Conservation (phyloP, 2,888 invertebrate genomes). For the Sarcophaga subvicina region DNA sequence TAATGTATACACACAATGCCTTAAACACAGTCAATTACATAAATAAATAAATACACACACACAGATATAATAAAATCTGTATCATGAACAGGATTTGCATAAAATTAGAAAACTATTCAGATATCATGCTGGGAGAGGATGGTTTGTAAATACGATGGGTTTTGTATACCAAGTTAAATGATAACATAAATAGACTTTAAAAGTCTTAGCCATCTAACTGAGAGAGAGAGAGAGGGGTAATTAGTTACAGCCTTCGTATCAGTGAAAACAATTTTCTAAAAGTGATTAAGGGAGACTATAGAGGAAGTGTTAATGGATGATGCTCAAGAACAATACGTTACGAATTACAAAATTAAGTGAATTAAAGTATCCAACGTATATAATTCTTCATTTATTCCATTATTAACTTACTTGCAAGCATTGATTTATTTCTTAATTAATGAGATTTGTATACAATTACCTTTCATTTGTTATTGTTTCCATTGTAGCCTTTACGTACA, state of each 20-base stretch:
- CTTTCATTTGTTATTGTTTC: not conserved
- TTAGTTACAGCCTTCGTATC: no score
- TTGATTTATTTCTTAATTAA: slow-evolving; percentile 45
- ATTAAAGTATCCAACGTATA: slow-evolving; percentile 2
- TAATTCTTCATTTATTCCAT: not conserved
- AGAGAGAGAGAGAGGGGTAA: not conserved
- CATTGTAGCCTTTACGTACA: not conserved
- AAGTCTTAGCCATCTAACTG: not conserved
- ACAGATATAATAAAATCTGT: not conserved
- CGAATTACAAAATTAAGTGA: slow-evolving; percentile 37
- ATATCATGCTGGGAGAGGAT: not conserved
- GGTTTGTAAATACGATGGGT: slow-evolving; percentile 10
- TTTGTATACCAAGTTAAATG: slow-evolving; percentile 7
- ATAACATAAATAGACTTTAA: not conserved
- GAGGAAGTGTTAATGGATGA: slow-evolving; percentile 45
- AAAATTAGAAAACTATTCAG: slow-evolving; percentile 28
- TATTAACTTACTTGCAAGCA: slow-evolving; percentile 19
- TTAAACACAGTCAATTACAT: not conserved
- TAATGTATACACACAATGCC: not conserved
- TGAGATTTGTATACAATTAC: slow-evolving; percentile 50
- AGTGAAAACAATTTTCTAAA: slow-evolving; percentile 23
- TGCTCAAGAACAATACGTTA: not conserved
- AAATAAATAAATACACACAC: slow-evolving; percentile 33
- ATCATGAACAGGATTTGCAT: slow-evolving; percentile 32
- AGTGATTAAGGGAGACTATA: slow-evolving; percentile 26